Base-by-base conservation (phyloP, 1,140 invertebrate species). In the Formica exsecta region DNA sequence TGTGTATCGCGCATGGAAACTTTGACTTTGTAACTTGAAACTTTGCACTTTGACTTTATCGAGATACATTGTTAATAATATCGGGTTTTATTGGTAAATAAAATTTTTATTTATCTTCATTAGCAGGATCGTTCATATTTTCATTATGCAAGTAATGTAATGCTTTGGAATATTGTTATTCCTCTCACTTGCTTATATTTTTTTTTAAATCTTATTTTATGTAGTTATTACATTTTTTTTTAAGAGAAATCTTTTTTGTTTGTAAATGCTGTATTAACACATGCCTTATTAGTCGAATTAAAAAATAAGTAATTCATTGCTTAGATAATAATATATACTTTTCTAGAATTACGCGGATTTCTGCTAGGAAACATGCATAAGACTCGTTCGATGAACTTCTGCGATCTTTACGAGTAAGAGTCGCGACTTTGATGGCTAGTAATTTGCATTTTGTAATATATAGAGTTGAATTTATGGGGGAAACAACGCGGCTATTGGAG, bases 401-500 rank as follows among this genome's bases (percentile, higher is more conserved):
- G 16, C n/a, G 6, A 7, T 36, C 11, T 38, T 19, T 13, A 38
- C 16, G 22, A 3, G 13, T 57, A 13, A 68, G 57, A 51, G 41
- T 48, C n/a, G 61, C 41, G 7, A 68, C 64, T 70, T 80, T 29
- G 32, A 70, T 70, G 16, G 73, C 38, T 73, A 2, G 54, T 25
- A 61, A 83, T 83, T 83, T 83, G 68, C 54, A 83, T 83, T 83
- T 83, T 83, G 2, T 73, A 73, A 83, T 73, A 16, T 32, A 13
- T 2, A 41, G 0, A 16, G 38, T 81, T 48, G 1, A 51, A 13
- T 51, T 83, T 36, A 71, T 6, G 19, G 51, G 13, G 79, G 48
- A 51, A 19, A 79, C 71, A 61, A 13, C 44, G 25, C 68, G 73
- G 68, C 3, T 83, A 66, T 73, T 32, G 19, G 8, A 83, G 61